Conservation (phyloP, 2,888 invertebrate genomes). For the Endotricha flammealis region DNA sequence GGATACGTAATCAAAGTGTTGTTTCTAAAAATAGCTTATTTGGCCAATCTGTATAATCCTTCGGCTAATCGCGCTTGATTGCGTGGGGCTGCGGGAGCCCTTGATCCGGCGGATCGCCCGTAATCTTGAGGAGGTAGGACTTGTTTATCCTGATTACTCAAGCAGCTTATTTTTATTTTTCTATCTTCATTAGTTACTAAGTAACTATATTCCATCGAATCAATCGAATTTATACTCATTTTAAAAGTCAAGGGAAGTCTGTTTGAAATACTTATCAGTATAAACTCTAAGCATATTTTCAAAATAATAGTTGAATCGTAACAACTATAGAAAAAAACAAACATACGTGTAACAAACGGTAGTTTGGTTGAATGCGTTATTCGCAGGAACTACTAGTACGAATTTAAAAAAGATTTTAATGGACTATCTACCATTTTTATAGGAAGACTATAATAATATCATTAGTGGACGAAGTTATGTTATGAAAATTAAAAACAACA, state of each 20-base stretch:
- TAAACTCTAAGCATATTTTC: too few relatives aligned
- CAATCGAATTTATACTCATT: background rate
- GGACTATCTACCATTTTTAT: too few relatives aligned
- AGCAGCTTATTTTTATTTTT: background rate
- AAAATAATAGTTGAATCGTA: too few relatives aligned
- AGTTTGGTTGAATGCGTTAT: too few relatives aligned
- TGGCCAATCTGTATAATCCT: constrained; percentile 8
- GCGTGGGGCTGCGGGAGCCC: constrained; percentile 1
- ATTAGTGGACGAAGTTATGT: too few relatives aligned
- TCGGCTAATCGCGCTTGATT: constrained; percentile 3
- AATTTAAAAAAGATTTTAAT: too few relatives aligned
- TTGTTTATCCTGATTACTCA: constrained; percentile 2
- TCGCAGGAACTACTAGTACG: too few relatives aligned
- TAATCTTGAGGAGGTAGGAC: constrained; percentile 2
- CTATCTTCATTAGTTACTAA: background rate
- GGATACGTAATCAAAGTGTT: constrained; percentile 14
- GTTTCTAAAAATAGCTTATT: constrained; percentile 5
- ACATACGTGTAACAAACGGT: too few relatives aligned
- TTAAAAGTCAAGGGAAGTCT: background rate
- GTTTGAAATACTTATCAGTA: background rate
- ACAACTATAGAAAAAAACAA: too few relatives aligned
- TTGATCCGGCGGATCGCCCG: constrained; percentile 5
- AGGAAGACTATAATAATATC: too few relatives aligned
- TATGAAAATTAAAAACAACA: too few relatives aligned
- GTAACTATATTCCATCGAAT: too few relatives aligned